Evolutionary conservation across 2,113 vertebrate species (phyloP), one percentile per base, ranked within the genome.

Genomic region (Xiphophorus couchianus): DNA sequence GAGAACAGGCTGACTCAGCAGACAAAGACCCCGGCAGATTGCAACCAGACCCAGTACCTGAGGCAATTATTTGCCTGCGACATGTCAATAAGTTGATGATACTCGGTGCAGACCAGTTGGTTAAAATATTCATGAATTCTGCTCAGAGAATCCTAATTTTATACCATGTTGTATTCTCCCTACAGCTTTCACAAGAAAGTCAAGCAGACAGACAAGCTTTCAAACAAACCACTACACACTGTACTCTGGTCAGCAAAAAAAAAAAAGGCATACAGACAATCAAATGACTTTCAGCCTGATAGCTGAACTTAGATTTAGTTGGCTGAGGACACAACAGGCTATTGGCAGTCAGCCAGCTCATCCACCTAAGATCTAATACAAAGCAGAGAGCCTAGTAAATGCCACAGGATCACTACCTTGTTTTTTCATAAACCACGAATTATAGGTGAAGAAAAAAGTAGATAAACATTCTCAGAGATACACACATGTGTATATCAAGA

Each of bases 371-470:
- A 78, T 74, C 76, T 63, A 88, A 85, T 67, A 80, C 61, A 76
- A 73, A 69, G 64, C 66, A 61, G n/a, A 79, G 58, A 73, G 29
- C 29, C 74, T 67, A 69, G 72, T 48, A 80, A 81, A 86, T 81
- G 67, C 76, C 68, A 84, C 65, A 37, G 35, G 82, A 77, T 83
- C 77, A 79, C 63, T 73, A 51, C 54, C 69, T 80, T 84, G 5
- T 88, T 84, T 84, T 72, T 78, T 81, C 66, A 71, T 80, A 84
- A 78, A 67, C 29, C n/a, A 74, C 73, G 62, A 73, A 81, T 48
- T 58, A 62, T 22, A 61, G 48, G 66, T 66, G 67, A 31, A 27
- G 39, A n/a, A 72, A 68, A 80, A 67, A 58, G 83, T 73, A 27
- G 39, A 25, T 70, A 68, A 80, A 67, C 62, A 85, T 73, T 72